Evolutionary conservation across 2,797 vertebrate species (phyloP).

Genomic region (Poeciliopsis paucimaculata): DNA sequence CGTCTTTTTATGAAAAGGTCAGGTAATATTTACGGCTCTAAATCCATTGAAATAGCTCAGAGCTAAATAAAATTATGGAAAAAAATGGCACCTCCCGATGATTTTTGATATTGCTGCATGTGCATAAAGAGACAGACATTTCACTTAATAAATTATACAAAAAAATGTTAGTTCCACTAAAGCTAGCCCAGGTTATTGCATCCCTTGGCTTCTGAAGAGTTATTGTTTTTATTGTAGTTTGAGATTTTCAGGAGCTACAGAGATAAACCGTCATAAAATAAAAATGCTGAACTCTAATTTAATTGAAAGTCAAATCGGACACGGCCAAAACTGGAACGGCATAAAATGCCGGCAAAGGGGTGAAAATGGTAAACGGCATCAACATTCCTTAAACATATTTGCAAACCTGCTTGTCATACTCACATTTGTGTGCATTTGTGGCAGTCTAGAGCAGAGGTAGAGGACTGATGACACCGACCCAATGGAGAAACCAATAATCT

Average conservation of each 20-base stretch:
- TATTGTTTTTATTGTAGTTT: background rate
- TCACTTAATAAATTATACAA: too few species aligned
- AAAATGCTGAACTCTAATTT: background rate
- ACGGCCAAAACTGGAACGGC: background rate
- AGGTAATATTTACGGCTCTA: too few species aligned
- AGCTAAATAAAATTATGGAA: too few species aligned
- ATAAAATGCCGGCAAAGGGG: background rate
- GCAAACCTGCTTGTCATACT: conserved; percentile 64
- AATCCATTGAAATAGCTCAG: too few species aligned
- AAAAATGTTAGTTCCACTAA: too few species aligned
- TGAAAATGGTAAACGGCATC: background rate
- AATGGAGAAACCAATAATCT: conserved; percentile 88
- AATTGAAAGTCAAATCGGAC: background rate
- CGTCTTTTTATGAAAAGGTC: too few species aligned
- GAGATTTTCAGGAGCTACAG: background rate
- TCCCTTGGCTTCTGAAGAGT: background rate
- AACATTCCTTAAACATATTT: background rate
- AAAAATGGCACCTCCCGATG: too few species aligned
- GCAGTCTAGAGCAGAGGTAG: conserved; percentile 90
- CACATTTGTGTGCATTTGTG: conserved; percentile 95
- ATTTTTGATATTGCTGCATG: too few species aligned
- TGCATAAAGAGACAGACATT: too few species aligned
- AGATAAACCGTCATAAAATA: background rate
- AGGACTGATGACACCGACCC: conserved; percentile 91
- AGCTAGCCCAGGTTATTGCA: too few species aligned